phyloP scores from a whole-genome alignment of 2,888 invertebrate species.

The Galerucella calmariensis region DNA sequence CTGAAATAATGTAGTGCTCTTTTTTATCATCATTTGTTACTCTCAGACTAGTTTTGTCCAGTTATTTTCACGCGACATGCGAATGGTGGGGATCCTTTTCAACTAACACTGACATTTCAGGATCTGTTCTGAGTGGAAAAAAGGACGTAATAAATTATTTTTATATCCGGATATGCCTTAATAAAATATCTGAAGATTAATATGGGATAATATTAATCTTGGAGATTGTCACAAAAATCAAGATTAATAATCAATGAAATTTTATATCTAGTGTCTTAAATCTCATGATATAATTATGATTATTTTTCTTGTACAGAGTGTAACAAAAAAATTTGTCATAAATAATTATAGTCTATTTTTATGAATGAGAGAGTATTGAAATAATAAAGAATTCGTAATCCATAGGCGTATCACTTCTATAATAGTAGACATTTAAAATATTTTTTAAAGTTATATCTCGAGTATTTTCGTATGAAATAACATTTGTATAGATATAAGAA shows the following conservation, averaged over 20 bases:
- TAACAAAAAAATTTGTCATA: too few species aligned
- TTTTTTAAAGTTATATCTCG: too few species aligned
- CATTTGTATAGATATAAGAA: too few species aligned
- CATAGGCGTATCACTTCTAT: too few species aligned
- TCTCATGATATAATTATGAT: background rate
- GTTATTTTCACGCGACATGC: background rate
- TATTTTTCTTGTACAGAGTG: background rate
- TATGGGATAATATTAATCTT: background rate
- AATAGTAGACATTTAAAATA: too few species aligned
- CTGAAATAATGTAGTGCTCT: background rate
- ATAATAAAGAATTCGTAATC: too few species aligned
- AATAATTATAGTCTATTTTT: too few species aligned
- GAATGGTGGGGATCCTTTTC: slow-evolving; percentile 1
- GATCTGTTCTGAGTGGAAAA: background rate
- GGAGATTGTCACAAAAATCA: background rate
- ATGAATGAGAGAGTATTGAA: too few species aligned
- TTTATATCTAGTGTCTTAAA: background rate
- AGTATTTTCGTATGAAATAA: too few species aligned
- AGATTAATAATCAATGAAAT: background rate
- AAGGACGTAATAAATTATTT: slow-evolving; percentile 2
- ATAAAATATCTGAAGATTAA: slow-evolving; percentile 2
- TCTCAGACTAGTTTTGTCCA: slow-evolving; percentile 5
- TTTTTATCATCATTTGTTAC: slow-evolving; percentile 14
- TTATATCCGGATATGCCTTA: background rate
- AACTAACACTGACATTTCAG: background rate